Evolutionary conservation across 2,797 vertebrate species (phyloP).

Genomic region (Propithecus perrieri): DNA sequence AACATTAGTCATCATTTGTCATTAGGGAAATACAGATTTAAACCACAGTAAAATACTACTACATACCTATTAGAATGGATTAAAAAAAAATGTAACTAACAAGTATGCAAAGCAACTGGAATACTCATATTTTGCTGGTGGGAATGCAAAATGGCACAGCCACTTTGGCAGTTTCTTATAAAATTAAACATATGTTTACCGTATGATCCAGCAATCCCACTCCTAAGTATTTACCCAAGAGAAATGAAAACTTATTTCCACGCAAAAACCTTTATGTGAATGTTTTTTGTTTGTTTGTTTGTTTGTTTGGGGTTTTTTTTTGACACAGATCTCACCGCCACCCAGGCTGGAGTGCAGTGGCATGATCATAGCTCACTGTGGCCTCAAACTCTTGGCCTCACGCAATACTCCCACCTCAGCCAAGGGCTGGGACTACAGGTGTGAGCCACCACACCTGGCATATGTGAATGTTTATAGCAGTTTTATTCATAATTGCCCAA

Average conservation of each 20-base stretch:
- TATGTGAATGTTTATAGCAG: constrained; percentile 11
- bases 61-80: background rate
- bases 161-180: background rate
- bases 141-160: constrained; percentile 1
- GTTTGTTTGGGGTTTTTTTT: background rate
- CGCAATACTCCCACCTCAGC: too few relatives aligned
- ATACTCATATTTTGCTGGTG: background rate
- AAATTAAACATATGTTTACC: constrained; percentile 19
- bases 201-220: background rate
- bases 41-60: background rate
- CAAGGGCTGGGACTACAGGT: too few relatives aligned
- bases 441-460: too few relatives aligned
- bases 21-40: constrained; percentile 40
- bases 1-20: background rate
- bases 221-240: constrained; percentile 30
- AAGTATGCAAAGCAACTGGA: background rate
- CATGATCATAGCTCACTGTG: background rate
- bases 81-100: background rate
- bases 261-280: background rate
- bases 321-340: background rate
- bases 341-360: background rate
- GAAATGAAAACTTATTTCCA: constrained; percentile 39
- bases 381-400: too few relatives aligned
- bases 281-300: too few relatives aligned
- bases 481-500: constrained; percentile 23